Evolutionary conservation across 2,888 invertebrate genomes (phyloP), one percentile per base, ranked within the genome.

Genomic region (Vesta saturnalis): DNA sequence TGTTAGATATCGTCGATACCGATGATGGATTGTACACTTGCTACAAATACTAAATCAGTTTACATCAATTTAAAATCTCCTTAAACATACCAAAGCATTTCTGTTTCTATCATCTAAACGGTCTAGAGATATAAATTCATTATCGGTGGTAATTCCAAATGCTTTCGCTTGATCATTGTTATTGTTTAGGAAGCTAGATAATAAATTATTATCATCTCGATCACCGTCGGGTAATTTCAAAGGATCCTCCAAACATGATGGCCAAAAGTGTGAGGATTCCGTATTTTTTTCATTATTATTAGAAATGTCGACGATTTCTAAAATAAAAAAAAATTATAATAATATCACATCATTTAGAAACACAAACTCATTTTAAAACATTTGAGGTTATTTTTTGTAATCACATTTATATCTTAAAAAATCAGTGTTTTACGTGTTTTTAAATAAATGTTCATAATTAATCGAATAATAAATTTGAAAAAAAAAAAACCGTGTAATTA

Each of bases 61-160:
- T 30, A 30, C 16, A 56, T 22, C 23, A 22, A 14, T 12, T 8
- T 21, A n/a, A 14, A 12, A 39, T 16, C 1, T 12, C 2, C 10
- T 52, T 18, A 4, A 39, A 12, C n/a, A 15, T 58, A 83, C 83
- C 81, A 83, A 77, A 46, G 83, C 78, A 68, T 66, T 73, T 52
- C 80, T 71, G 60, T 79, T 82, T 49, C 82, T 67, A 49, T 82
- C 81, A 57, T 82, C 83, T 69, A 83, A 74, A 4, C 83, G 74
- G 65, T 83, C 83, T 69, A 84, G 68, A 0, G 83, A 82, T 52
- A 84, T 84, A 69, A 81, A 84, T 68, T 84, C 84, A 52, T 79
- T 82, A 52, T 84, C 84, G 60, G 81, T 80, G 2, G 81, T 81
- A 67, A 83, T 82, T 12, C 83, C 83, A 54, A 82, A 73, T 72